Base-by-base conservation (phyloP, 2,113 vertebrate genomes). In the Scomber scombrus region DNA sequence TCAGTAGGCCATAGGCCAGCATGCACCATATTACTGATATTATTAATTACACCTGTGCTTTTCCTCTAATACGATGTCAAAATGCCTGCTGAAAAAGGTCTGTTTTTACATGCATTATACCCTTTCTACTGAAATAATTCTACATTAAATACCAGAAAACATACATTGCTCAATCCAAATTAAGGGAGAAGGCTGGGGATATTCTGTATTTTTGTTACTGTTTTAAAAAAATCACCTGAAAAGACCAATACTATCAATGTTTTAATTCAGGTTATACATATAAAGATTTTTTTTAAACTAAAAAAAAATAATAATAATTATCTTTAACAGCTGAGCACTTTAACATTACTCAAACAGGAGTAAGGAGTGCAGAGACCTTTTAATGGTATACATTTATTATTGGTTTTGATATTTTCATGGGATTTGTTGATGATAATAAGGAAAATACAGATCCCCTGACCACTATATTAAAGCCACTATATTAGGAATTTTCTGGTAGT, bases 221-320 rank as follows among this genome's bases (percentile, higher is more conserved):
- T 73, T n/a, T n/a, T n/a, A 6, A 80, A 66, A 12, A 58, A 80
- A 80, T 80, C 12, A 61, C 34, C n/a, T 58, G 10, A 82, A 66
- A 64, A 51, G n/a, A 50, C 43, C 9, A 40, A 19, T 47, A 74
- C 50, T 55, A 81, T 49, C 21, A 49, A 29, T 56, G 5, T 9
- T 9, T 40, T 40, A 9, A 40, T 40, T 0, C 34, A 10, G 8
- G 34, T 40, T 6, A 40, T 40, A 9, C 7, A 40, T 40, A 40
- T 40, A 40, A 9, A 40, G 7, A 9, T 40, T 40, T 40, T 40
- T 40, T 40, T 40, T 40, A 26, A 23, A 26, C 23, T 40, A 29
- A 14, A 11, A 54, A 45, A 19, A 3, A 16, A 18, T 9, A 43
- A 40, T 2, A 40, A 50, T 51, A 0, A 2, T 19, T 46, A 21